Evolutionary conservation across 2,888 invertebrate genomes (phyloP).

Genomic region (Ernsta delagoae): DNA sequence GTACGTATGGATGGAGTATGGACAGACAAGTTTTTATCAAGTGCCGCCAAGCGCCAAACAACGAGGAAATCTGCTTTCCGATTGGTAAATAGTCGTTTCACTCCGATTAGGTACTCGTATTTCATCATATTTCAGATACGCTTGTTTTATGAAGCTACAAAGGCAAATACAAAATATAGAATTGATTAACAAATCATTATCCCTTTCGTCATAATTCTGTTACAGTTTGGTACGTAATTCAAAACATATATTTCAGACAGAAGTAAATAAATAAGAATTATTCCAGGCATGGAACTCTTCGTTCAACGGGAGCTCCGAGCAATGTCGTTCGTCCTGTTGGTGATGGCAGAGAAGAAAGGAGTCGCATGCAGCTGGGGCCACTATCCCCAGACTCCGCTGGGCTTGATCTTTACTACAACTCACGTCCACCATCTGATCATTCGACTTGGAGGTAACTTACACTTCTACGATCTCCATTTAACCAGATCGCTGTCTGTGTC

Average conservation of each 20-base stretch:
- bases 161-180: too few relatives aligned
- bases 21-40: not conserved
- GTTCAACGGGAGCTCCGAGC: slow-evolving; percentile 72
- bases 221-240: not conserved
- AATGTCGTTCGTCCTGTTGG: slow-evolving; percentile 81
- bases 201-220: not conserved
- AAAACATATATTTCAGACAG: not conserved
- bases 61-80: too few relatives aligned
- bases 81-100: too few relatives aligned
- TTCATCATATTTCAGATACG: too few relatives aligned
- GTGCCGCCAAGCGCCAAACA: too few relatives aligned
- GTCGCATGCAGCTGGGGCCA: slow-evolving; percentile 89
- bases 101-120: too few relatives aligned
- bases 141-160: too few relatives aligned
- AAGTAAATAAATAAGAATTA: not conserved
- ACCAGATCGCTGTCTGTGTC: too few relatives aligned
- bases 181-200: too few relatives aligned
- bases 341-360: slow-evolving; percentile 64
- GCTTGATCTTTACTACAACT: slow-evolving; percentile 92
- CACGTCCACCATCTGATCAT: slow-evolving; percentile 87
- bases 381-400: slow-evolving; percentile 88
- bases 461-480: not conserved
- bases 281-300: slow-evolving; percentile 74
- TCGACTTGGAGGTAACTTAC: slow-evolving; percentile 79
- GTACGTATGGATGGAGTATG: too few relatives aligned